These are phyloP conservation scores for Idaea biselata DNA, from an alignment of 2,888 invertebrate genomes.

Conservation along the genomic window DNA sequence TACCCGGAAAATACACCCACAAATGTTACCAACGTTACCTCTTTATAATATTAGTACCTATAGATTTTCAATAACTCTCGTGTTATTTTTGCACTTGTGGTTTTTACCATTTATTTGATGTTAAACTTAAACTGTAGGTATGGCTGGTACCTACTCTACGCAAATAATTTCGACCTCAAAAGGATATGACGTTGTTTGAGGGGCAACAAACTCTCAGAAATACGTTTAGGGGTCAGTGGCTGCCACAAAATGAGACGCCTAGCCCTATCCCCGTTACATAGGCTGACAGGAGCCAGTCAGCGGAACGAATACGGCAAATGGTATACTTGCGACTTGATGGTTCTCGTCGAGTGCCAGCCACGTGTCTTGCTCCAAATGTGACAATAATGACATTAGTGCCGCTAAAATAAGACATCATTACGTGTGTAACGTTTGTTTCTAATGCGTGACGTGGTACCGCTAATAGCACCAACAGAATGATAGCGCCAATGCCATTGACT, in stretches of 20 bases:
- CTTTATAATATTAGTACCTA: no score
- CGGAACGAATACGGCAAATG: conserved; percentile 45
- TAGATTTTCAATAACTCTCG: not conserved
- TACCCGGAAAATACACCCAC: no score
- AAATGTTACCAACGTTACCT: no score
- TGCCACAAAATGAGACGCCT: conserved; percentile 37
- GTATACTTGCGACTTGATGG: conserved; percentile 40
- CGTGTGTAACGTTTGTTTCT: conserved; percentile 19
- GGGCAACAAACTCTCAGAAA: conserved; percentile 24
- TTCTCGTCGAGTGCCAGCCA: conserved; percentile 27
- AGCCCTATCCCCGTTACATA: conserved; percentile 31
- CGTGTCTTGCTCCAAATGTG: conserved; percentile 43
- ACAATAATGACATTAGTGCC: conserved; percentile 39
- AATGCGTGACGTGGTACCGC: conserved; percentile 20
- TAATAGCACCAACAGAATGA: conserved; percentile 10
- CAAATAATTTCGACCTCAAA: conserved; percentile 21
- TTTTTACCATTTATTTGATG: conserved; percentile 6
- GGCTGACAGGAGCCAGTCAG: conserved; percentile 24
- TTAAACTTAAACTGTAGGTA: not conserved
- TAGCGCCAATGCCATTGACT: conserved; percentile 24
- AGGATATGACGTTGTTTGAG: conserved; percentile 21
- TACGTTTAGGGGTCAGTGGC: conserved; percentile 33
- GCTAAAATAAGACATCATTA: conserved; percentile 20
- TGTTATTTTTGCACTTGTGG: conserved; percentile 10
- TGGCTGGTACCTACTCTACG: conserved; percentile 6